These are phyloP conservation scores for Apotomis turbidana DNA, from an alignment of 2,888 invertebrate genomes.

Conservation along the genomic window DNA sequence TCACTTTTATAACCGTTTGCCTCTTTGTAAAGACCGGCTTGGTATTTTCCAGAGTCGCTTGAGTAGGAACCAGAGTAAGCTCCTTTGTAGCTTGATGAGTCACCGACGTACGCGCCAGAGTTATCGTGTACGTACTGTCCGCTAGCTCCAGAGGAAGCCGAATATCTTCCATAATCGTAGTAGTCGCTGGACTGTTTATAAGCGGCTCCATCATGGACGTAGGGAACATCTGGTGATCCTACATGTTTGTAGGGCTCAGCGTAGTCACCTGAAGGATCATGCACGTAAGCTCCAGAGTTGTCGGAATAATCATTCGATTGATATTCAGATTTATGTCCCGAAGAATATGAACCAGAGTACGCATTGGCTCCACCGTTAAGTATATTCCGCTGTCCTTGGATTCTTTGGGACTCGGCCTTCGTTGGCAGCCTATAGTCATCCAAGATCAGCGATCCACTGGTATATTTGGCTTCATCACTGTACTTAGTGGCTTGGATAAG, in stretches of 20 bases:
- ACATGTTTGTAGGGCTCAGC: conserved; percentile 74
- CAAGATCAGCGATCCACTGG: conserved; percentile 73
- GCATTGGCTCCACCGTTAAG: conserved; percentile 43
- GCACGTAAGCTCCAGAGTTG: conserved; percentile 74
- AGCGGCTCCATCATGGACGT: conserved; percentile 62
- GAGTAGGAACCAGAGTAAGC: conserved; percentile 42
- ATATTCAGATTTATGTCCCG: conserved; percentile 49
- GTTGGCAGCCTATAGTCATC: conserved; percentile 75
- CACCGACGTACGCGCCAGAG: conserved; percentile 59
- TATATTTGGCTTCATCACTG: conserved; percentile 62
- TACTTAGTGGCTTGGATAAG: conserved; percentile 68
- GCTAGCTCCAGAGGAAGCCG: conserved; percentile 53
- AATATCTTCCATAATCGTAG: conserved; percentile 60
- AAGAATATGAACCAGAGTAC: conserved; percentile 27
- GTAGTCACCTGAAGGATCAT: conserved; percentile 76
- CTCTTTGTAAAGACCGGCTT: conserved; percentile 43
- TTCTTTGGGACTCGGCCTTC: conserved; percentile 51
- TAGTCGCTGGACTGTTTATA: conserved; percentile 64
- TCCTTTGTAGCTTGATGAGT: conserved; percentile 49
- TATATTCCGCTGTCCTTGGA: conserved; percentile 37
- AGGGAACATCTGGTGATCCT: conserved; percentile 67
- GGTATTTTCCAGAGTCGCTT: conserved; percentile 41
- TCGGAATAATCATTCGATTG: conserved; percentile 61
- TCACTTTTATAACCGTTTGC: conserved; percentile 42
- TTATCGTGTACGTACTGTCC: conserved; percentile 63